Evolutionary conservation across 1,140 invertebrate genomes (phyloP).

Genomic region (Streblospio benedicti): DNA sequence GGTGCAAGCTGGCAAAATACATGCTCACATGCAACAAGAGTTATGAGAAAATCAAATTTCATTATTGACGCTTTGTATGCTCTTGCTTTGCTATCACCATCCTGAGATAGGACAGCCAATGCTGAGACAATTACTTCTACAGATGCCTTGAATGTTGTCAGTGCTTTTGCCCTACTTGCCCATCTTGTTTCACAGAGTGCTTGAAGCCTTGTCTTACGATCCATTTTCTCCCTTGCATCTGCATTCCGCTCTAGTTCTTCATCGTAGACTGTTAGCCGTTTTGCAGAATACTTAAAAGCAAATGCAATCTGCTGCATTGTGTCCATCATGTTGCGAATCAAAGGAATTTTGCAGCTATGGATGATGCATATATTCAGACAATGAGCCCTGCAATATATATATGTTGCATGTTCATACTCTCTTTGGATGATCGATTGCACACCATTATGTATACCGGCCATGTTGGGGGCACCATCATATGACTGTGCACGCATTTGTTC

Average conservation of each 20-base stretch:
- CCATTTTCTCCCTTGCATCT: not conserved
- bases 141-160: not conserved
- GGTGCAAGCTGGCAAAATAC: not conserved
- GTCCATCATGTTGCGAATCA: not conserved
- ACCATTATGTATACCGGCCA: not conserved
- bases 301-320: conserved; percentile 1
- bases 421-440: not conserved
- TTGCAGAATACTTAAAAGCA: not conserved
- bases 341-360: not conserved
- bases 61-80: not conserved
- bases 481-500: not conserved
- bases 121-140: not conserved
- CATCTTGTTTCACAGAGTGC: conserved; percentile 1
- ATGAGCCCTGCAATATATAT: not conserved
- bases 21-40: not conserved
- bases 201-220: not conserved
- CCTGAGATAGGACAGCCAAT: not conserved
- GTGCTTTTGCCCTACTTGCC: not conserved
- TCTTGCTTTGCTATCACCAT: not conserved
- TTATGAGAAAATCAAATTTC: not conserved
- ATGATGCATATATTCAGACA: not conserved
- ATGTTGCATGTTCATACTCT: not conserved
- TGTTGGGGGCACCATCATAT: too few species aligned
- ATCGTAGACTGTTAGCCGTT: not conserved
- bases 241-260: not conserved